Conservation (phyloP, 1,140 invertebrate genomes). For the Notospermus geniculatus region DNA sequence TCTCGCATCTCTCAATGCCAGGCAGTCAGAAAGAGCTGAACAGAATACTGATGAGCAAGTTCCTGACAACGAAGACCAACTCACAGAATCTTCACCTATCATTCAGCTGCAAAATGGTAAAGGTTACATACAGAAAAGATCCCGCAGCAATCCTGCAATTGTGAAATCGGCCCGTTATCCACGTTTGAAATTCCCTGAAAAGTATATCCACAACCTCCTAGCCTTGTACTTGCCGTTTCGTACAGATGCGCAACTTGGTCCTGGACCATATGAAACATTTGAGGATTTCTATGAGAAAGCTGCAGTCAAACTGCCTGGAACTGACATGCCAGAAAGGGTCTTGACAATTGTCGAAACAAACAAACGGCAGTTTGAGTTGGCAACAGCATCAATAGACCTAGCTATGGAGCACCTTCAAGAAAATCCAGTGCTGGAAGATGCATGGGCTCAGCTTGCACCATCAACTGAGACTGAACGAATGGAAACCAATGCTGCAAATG, state of each 20-base stretch:
- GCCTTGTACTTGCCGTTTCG: slow-evolving; percentile 18
- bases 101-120: slow-evolving; percentile 11
- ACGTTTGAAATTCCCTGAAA: slow-evolving; percentile 8
- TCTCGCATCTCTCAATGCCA: no score
- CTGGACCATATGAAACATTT: slow-evolving; percentile 10
- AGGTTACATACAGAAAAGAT: slow-evolving; percentile 20
- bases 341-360: not conserved
- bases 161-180: slow-evolving; percentile 15
- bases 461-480: not conserved
- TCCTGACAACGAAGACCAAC: slow-evolving; percentile 2
- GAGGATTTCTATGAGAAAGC: slow-evolving; percentile 18
- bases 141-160: slow-evolving; percentile 12
- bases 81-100: not conserved
- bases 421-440: no score
- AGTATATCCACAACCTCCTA: no score
- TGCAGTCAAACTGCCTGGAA: not conserved
- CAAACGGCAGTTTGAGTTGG: not conserved
- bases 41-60: slow-evolving; percentile 11
- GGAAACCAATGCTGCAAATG: not conserved
- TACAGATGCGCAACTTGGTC: slow-evolving; percentile 19
- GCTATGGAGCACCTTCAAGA: no score
- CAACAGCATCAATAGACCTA: no score
- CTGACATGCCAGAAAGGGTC: not conserved
- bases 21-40: no score
- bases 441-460: not conserved